These are phyloP conservation scores for Calameuta filiformis DNA, from an alignment of 2,888 invertebrate genomes.

Conservation along the genomic window DNA sequence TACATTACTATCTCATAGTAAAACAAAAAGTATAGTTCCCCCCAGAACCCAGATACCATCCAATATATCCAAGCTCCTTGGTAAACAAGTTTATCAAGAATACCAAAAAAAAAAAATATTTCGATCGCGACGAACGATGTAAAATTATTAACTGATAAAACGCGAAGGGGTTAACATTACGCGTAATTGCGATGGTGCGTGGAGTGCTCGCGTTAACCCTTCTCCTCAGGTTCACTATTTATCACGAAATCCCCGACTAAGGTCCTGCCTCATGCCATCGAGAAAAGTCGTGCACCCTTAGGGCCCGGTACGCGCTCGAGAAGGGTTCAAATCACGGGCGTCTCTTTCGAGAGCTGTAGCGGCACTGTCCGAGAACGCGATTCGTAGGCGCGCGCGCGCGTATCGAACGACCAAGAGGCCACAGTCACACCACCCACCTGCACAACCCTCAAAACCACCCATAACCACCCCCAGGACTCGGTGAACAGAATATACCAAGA, in stretches of 20 bases:
- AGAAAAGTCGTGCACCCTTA: slow-evolving; percentile 3
- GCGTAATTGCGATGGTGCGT: not conserved
- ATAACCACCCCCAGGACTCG: slow-evolving; percentile 4
- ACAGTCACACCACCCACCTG: slow-evolving; percentile 18
- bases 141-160: not conserved
- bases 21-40: not conserved
- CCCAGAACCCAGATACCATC: not conserved
- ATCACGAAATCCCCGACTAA: not conserved
- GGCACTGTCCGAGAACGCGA: slow-evolving; percentile 56
- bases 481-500: slow-evolving; percentile 9
- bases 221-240: not conserved
- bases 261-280: not conserved
- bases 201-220: not conserved
- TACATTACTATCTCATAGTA: not conserved
- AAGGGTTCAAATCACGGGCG: slow-evolving; percentile 58
- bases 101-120: not conserved
- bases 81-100: not conserved
- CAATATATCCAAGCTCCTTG: not conserved
- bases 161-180: not conserved
- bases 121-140: not conserved
- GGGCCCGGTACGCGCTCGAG: slow-evolving; percentile 23
- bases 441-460: slow-evolving; percentile 18
- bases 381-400: slow-evolving; percentile 51
- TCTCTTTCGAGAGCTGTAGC: slow-evolving; percentile 63
- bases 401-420: slow-evolving; percentile 47